These are phyloP conservation scores for Aelia acuminata DNA, from an alignment of 2,888 invertebrate species.

Conservation along the genomic window DNA sequence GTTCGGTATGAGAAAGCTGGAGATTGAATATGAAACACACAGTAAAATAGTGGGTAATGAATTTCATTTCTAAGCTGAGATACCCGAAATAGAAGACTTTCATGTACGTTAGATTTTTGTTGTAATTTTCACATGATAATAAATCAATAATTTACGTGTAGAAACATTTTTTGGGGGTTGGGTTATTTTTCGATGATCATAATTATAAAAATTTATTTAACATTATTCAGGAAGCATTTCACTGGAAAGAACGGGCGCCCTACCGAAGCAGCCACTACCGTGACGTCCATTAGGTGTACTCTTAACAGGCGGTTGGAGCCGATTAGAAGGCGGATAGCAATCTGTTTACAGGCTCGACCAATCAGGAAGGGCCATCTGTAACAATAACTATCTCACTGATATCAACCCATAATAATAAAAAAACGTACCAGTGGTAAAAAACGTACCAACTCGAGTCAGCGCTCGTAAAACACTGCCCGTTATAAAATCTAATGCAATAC, in stretches of 20 bases:
- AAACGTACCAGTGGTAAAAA: background rate
- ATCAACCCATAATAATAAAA: background rate
- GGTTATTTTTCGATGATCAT: too few species aligned
- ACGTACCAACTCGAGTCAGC: background rate
- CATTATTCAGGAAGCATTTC: background rate
- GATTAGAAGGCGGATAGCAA: constrained; percentile 34
- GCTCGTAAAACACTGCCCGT: background rate
- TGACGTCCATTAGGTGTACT: background rate
- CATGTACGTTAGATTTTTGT: too few species aligned
- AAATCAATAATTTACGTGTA: too few species aligned
- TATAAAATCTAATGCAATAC: background rate
- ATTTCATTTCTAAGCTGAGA: too few species aligned
- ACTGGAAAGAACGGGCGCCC: background rate
- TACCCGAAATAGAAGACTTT: too few species aligned
- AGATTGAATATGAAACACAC: too few species aligned
- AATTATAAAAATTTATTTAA: too few species aligned
- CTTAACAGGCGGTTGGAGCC: background rate
- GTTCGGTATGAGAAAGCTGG: too few species aligned
- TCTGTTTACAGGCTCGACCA: constrained; percentile 2
- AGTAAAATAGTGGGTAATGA: too few species aligned
- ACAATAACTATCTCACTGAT: constrained; percentile 32
- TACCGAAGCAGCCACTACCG: background rate
- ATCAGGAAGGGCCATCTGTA: constrained; percentile 1
- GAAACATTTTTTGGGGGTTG: too few species aligned
- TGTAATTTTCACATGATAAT: too few species aligned